These are phyloP conservation scores for Potorous gilbertii DNA, from an alignment of 2,797 vertebrate species.

Conservation along the genomic window DNA sequence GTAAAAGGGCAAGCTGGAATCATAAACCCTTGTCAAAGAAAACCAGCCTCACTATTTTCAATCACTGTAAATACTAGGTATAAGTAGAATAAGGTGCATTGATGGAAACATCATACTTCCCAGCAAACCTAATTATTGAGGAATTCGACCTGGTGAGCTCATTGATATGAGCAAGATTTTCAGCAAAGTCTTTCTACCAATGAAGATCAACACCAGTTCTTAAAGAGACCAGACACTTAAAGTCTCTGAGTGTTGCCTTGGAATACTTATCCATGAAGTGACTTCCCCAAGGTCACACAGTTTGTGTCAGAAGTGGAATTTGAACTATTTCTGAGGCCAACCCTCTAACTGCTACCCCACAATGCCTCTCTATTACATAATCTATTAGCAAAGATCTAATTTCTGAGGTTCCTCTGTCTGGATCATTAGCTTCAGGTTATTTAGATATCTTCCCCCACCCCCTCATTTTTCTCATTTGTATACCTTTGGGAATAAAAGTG, in stretches of 20 bases:
- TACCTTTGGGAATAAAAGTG: background rate
- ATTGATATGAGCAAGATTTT: background rate
- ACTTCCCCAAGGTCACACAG: background rate
- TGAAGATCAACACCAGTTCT: background rate
- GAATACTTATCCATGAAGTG: background rate
- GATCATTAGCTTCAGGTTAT: background rate
- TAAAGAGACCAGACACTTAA: background rate
- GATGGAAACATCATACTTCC: background rate
- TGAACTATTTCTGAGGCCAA: background rate
- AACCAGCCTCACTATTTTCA: slow-evolving; percentile 51
- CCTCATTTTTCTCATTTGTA: background rate
- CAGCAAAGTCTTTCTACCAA: background rate
- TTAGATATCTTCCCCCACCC: background rate
- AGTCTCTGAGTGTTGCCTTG: background rate
- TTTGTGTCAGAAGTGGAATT: background rate
- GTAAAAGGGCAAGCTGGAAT: slow-evolving; percentile 7
- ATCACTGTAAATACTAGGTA: slow-evolving; percentile 37
- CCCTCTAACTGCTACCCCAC: background rate
- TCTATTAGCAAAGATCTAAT: background rate
- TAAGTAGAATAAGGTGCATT: background rate
- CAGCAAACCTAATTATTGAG: background rate
- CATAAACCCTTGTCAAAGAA: background rate
- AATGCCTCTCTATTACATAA: background rate
- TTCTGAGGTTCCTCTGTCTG: background rate
- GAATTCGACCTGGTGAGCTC: background rate